Evolutionary conservation across 2,797 vertebrate genomes (phyloP), one percentile per base, ranked within the genome.

Genomic region (Rhinella marina): DNA sequence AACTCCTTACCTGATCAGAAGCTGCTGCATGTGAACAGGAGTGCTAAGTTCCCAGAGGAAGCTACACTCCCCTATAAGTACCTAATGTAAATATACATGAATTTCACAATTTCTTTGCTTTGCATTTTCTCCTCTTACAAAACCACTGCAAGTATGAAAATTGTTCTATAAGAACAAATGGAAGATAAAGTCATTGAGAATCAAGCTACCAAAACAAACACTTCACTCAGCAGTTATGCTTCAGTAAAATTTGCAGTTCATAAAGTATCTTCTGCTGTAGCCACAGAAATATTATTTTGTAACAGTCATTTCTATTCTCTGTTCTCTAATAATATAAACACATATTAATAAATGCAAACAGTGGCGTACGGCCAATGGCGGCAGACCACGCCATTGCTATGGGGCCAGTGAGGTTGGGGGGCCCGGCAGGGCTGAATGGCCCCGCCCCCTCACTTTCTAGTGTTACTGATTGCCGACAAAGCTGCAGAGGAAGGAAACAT

Each of bases 171-270:
- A 86, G 78, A 85, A 62, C 83, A 82, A 85, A 86, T 64, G 83
- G 81, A 88, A 85, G 70, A 54, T 80, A 75, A 75, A 88, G 68
- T 68, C 87, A 81, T 81, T 57, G 70, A 66, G 77, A 73, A 41
- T 64, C 56, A 82, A 70, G 80, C 27, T 27, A 85, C 76, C 50
- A 52, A 75, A 85, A 32, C 66, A 84, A 88, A 86, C 52, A 79
- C 83, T 88, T 48, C 68, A 54, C 66, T 88, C 87, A 86, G 87
- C 83, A 88, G 73, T 81, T 88, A 23, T 88, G 82, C 80, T 79
- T 85, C 87, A 80, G 77, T 81, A 52, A 88, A 81, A 85, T 88
- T 57, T 66, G 66, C 27, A 73, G 32, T 85, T 62, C 68, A 88
- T 86, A 48, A 88, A 85, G 17, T 48, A 19, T 52, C 83, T 85